Base-by-base conservation (phyloP, 2,888 invertebrate genomes). In the Dicyrtoma fusca region DNA sequence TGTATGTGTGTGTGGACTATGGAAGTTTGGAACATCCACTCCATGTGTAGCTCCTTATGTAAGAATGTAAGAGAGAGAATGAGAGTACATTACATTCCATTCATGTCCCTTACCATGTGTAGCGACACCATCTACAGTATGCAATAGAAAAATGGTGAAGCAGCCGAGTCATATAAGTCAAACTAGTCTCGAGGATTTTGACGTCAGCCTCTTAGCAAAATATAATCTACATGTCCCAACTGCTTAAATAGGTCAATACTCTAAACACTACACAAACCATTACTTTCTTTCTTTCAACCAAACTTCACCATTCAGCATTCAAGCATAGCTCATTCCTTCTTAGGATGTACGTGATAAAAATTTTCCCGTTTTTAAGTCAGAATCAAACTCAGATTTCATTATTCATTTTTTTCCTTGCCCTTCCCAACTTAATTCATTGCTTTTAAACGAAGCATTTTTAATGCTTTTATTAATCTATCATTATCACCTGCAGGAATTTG, bases 201-300 rank as follows among this genome's bases (percentile, higher is more conserved):
- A 17, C 17, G n/a, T 42, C 26, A 19, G 6, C 14, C 26, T 57
- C 26, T 26, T 26, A 17, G 14, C 61, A 61, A 42, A 34, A 34
- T 42, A 61, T 61, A 61, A 34, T 61, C 42, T 61, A 42, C 42
- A 42, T 42, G 44, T 61, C 61, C 42, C 44, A 42, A 61, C 61
- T 61, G 34, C 19, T 61, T 19, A 61, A 61, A 61, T 61, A 61
- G 61, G 61, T 61, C 61, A 61, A 42, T 44, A 61, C 44, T 61
- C 44, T 42, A 34, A 34, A 34, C 34, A 34, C 34, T 44, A 59
- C 59, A 17, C 42, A 59, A 55, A 17, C 23, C 21, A 55, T 19
- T 55, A 13, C 14, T 44, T 44, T 8, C 45, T 44, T 14, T 14
- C 45, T n/a, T n/a, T n/a, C n/a, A n/a, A n/a, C n/a, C n/a, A n/a